Evolutionary conservation across 2,113 vertebrate genomes (phyloP), one percentile per base, ranked within the genome.

Genomic region (Vimba vimba): DNA sequence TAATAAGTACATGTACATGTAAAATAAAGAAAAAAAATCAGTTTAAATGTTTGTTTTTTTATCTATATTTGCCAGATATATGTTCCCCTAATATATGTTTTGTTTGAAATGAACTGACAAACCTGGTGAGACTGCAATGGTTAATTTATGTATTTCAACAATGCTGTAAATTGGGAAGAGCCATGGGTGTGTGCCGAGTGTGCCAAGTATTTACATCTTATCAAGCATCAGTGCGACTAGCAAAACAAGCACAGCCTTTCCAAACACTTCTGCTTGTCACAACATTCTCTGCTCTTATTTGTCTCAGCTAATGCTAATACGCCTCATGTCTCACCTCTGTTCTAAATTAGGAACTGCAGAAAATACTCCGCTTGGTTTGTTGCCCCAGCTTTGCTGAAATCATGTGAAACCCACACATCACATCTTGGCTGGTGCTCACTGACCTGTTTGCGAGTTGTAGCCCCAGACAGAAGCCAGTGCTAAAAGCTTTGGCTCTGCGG

Each of bases 261-360:
- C 11, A 23, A 19, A 64, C 12, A 47, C 78, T 79, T 62, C 33
- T 23, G 55, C 36, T 62, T 62, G 78, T 62, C 78, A 45, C 19
- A 81, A 64, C 79, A 66, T 66, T 25, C 79, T 66, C 60, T 55
- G 76, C 76, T 45, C n/a, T 82, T 50, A 30, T 82, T 82, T 68
- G 62, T 68, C 45, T 68, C 62, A 66, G 39, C 59, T 66, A 68
- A 82, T 82, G 62, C 79, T 68, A 82, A 82, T 52, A 68, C 36
- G 79, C 15, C 68, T 33, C 33, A 79, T 17, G 9, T 69, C 45
- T 82, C 62, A 36, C 45, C 79, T 82, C 62, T 50, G 59, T 47
- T 52, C 62, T 79, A 79, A 79, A 62, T 21, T 12, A 52, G n/a
- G n/a, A 80, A 64, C 45, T 82, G 79, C 45, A 68, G 36, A 82